A percentile compares a stretch with the other conserved stretches of the same genome.
Conservation (phyloP, 30 jellyfish, hydroid and myxozoan species). For the Morbakka virulenta region DNA sequence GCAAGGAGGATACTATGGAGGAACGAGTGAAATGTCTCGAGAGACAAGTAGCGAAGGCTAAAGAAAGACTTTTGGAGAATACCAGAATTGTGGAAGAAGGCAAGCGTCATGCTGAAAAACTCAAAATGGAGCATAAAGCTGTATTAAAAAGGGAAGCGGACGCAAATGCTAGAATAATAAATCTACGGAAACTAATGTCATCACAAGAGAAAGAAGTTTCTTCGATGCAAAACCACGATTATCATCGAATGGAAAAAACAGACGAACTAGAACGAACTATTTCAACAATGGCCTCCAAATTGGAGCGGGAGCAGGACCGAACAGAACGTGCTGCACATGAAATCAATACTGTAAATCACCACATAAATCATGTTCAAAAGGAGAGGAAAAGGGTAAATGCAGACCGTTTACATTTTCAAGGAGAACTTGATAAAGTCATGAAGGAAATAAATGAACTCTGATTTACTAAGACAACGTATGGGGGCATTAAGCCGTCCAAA, state of each 20-base stretch:
- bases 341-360: background rate
- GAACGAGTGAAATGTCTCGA: background rate
- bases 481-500: no score
- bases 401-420: background rate
- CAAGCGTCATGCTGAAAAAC: background rate
- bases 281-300: background rate
- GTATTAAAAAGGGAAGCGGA: background rate
- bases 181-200: background rate
- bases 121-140: background rate
- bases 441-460: background rate
- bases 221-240: background rate
- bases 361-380: background rate
- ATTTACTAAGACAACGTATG: no score
- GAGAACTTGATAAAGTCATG: background rate
- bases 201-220: background rate
- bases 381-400: background rate
- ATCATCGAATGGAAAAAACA: background rate
- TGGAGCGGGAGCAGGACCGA: background rate
- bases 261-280: background rate
- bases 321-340: background rate
- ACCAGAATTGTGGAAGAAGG: background rate
- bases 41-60: background rate
- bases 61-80: background rate
- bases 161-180: background rate
- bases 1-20: background rate